phyloP scores from a whole-genome alignment of 2,113 vertebrate genomes.

The Oryzias celebensis region DNA sequence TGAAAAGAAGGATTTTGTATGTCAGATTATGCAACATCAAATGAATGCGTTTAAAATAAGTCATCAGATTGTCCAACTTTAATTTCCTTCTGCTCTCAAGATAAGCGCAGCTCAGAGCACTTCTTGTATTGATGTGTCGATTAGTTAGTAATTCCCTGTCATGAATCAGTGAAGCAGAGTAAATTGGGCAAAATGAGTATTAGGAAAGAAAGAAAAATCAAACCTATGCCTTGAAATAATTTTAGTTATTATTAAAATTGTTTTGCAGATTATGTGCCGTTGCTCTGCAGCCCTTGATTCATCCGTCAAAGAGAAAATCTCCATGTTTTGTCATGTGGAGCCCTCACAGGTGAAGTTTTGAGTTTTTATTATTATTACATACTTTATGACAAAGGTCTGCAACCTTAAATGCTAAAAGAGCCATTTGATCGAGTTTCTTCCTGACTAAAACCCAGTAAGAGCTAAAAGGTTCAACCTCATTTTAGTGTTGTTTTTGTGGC shows the following conservation, averaged over 20 bases:
- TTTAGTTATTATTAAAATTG: not conserved
- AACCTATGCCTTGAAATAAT: not conserved
- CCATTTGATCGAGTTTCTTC: not conserved
- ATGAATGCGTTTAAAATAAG: not conserved
- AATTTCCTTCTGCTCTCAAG: not conserved
- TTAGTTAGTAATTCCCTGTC: not conserved
- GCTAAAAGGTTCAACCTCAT: too few species aligned
- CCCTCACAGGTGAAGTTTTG: conserved; percentile 84
- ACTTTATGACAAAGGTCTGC: too few species aligned
- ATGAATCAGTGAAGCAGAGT: not conserved
- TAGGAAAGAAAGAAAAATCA: not conserved
- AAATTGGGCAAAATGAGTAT: not conserved
- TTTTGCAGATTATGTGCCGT: conserved; percentile 88
- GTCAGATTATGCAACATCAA: not conserved
- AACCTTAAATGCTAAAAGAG: not conserved
- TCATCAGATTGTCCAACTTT: not conserved
- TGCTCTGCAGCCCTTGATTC: conserved; percentile 89
- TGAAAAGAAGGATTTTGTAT: not conserved
- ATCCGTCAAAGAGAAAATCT: conserved; percentile 96
- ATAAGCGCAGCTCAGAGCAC: not conserved
- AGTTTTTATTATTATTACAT: not conserved
- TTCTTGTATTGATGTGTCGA: not conserved
- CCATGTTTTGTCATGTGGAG: conserved; percentile 98
- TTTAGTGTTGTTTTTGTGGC: too few species aligned
- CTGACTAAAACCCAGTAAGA: too few species aligned